These are phyloP conservation scores for Metallyticus violacea DNA, from an alignment of 2,888 invertebrate species.

Conservation along the genomic window DNA sequence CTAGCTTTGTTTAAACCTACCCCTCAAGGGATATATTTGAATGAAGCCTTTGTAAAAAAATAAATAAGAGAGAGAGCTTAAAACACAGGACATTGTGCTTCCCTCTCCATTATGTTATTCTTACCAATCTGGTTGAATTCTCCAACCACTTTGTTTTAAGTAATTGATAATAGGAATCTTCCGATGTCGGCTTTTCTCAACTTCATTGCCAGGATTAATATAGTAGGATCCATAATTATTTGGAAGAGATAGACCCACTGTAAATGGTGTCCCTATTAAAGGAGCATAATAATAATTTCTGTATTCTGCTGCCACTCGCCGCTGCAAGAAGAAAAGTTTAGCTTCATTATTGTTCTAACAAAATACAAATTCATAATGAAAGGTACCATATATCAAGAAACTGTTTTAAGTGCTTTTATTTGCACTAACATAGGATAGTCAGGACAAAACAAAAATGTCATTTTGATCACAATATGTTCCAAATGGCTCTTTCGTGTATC, in stretches of 20 bases:
- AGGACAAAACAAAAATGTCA: too few species aligned
- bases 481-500: too few species aligned
- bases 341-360: neutral
- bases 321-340: constrained; percentile 45
- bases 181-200: constrained; percentile 4
- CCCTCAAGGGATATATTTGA: too few species aligned
- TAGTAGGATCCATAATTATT: constrained; percentile 74
- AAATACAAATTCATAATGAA: too few species aligned
- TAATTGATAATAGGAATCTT: constrained; percentile 57
- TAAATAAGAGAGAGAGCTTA: too few species aligned
- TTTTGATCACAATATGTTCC: too few species aligned
- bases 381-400: too few species aligned
- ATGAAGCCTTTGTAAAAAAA: too few species aligned
- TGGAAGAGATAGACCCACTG: constrained; percentile 81
- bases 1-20: too few species aligned
- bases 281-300: constrained; percentile 83
- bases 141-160: constrained; percentile 71
- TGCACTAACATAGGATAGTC: too few species aligned
- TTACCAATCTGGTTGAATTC: constrained; percentile 82
- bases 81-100: too few species aligned
- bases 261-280: constrained; percentile 81
- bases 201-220: constrained; percentile 68
- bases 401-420: too few species aligned
- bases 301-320: constrained; percentile 74
- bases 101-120: constrained; percentile 17